A percentile compares a stretch with the other conserved stretches of the same genome.
Evolutionary conservation across 2,113 vertebrate genomes (phyloP).

Genomic region (Geococcyx californianus): DNA sequence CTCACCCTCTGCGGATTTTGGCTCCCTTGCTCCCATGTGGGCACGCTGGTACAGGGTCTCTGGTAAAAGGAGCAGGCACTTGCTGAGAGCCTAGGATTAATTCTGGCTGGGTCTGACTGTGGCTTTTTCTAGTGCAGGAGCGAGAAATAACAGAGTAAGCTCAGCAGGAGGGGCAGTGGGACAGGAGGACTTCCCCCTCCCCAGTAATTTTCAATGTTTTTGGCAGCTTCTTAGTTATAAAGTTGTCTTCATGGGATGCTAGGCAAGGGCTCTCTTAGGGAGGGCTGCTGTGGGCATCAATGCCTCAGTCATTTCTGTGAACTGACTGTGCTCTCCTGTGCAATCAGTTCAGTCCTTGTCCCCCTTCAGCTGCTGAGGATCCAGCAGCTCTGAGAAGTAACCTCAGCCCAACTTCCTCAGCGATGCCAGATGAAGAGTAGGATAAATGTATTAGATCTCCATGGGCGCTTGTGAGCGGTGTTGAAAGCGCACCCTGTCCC

Average conservation of each 20-base stretch:
- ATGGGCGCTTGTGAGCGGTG: neutral
- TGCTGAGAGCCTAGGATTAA: neutral
- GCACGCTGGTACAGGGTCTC: conserved; percentile 24
- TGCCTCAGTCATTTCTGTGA: neutral
- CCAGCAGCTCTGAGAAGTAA: neutral
- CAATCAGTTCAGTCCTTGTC: neutral
- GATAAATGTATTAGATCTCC: neutral
- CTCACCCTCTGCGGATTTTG: conserved; percentile 35
- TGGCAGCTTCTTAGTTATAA: neutral
- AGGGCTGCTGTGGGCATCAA: neutral
- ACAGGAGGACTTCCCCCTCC: neutral
- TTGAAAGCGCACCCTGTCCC: conserved; percentile 38
- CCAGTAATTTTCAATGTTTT: conserved; percentile 24
- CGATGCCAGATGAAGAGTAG: neutral
- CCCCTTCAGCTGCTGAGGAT: neutral
- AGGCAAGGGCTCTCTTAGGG: neutral
- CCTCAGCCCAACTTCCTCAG: neutral
- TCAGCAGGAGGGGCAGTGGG: neutral
- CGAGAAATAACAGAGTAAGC: neutral
- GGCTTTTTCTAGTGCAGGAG: neutral
- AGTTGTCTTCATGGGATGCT: neutral
- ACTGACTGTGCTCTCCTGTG: neutral
- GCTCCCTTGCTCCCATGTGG: neutral
- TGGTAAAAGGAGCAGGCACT: neutral
- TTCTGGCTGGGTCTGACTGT: neutral